phyloP scores from a whole-genome alignment of 1,140 invertebrate species.

The Anadara kagoshimensis region DNA sequence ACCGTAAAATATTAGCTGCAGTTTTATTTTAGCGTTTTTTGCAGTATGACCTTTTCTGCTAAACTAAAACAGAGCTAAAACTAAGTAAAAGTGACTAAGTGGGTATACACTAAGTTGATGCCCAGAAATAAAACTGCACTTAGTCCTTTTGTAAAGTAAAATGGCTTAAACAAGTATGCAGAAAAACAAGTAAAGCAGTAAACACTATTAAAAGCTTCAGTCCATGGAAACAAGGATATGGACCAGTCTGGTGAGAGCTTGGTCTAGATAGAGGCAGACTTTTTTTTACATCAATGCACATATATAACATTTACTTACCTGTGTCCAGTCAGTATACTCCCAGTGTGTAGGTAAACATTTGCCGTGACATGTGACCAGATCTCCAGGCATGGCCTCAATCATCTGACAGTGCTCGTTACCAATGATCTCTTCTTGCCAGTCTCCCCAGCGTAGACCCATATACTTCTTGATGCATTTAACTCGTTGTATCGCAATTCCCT shows the following conservation, averaged over 20 bases:
- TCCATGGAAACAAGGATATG: not conserved
- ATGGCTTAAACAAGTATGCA: too few relatives aligned
- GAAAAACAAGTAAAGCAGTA: too few relatives aligned
- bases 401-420: conserved; percentile 76
- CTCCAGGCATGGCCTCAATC: conserved; percentile 75
- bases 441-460: conserved; percentile 27
- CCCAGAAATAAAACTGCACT: too few relatives aligned
- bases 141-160: too few relatives aligned
- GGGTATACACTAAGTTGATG: too few relatives aligned
- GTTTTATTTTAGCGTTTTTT: too few relatives aligned
- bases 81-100: too few relatives aligned
- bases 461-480: conserved; percentile 76
- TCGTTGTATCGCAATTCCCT: conserved; percentile 65
- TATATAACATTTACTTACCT: conserved; percentile 64
- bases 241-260: not conserved
- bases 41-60: too few relatives aligned
- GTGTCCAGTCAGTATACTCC: conserved; percentile 83
- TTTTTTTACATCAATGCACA: too few relatives aligned
- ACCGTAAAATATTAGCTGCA: too few relatives aligned
- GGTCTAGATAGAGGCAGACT: too few relatives aligned
- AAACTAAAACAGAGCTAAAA: too few relatives aligned
- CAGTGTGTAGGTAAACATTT: conserved; percentile 81
- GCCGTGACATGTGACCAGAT: conserved; percentile 79
- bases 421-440: conserved; percentile 57
- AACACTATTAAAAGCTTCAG: not conserved